Evolutionary conservation across 2,888 invertebrate species (phyloP).

Genomic region (Deilephila elpenor): DNA sequence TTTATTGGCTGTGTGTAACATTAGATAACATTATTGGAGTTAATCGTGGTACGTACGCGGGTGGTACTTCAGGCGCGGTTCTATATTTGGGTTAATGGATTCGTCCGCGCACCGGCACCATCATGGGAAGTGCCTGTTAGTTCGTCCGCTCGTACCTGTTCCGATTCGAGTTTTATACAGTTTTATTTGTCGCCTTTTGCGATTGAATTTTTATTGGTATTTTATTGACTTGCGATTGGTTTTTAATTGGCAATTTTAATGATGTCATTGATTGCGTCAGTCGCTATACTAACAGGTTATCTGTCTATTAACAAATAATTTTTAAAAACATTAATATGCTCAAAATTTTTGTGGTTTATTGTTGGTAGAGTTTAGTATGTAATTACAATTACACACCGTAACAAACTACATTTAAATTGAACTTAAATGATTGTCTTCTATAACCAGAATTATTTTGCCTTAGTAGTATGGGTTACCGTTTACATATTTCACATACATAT

Average conservation of each 20-base stretch:
- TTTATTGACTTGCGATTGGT: constrained; percentile 4
- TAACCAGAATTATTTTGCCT: too few species aligned
- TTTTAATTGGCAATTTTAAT: neutral
- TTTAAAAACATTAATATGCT: too few species aligned
- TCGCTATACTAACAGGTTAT: neutral
- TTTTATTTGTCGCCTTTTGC: constrained; percentile 38
- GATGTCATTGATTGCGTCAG: neutral
- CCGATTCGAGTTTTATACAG: constrained; percentile 52
- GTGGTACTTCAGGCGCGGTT: constrained; percentile 73
- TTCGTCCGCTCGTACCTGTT: constrained; percentile 50
- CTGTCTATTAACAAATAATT: too few species aligned
- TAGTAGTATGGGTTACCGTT: neutral
- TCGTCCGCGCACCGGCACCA: constrained; percentile 77
- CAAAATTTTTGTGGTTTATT: too few species aligned
- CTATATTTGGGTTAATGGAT: constrained; percentile 85
- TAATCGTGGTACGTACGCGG: constrained; percentile 49
- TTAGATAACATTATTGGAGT: constrained; percentile 28
- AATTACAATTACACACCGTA: too few species aligned
- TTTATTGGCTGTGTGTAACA: constrained; percentile 27
- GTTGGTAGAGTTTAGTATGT: too few species aligned
- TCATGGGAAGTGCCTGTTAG: constrained; percentile 82
- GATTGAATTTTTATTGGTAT: constrained; percentile 36
- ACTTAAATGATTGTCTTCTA: too few species aligned
- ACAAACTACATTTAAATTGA: too few species aligned
- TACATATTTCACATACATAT: neutral